Conservation (phyloP, 2,113 vertebrate species). For the Paramisgurnus dabryanus region DNA sequence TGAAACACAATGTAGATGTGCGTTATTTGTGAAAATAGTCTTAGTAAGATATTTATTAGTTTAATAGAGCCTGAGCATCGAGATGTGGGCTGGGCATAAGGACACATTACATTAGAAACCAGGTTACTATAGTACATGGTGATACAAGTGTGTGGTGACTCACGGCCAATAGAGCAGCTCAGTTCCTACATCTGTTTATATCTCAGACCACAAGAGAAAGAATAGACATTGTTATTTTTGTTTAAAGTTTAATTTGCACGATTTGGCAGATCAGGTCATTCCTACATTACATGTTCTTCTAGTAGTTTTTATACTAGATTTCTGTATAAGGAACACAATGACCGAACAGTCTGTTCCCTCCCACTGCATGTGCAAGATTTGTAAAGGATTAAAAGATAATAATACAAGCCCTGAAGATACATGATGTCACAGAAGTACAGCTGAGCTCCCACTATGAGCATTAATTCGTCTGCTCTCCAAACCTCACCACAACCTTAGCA, state of each 20-base stretch:
- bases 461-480: neutral
- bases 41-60: neutral
- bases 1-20: conserved; percentile 14
- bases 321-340: conserved; percentile 6
- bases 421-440: conserved; percentile 39
- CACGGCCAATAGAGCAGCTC: conserved; percentile 4
- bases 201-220: conserved; percentile 26
- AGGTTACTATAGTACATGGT: too few species aligned
- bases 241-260: conserved; percentile 11
- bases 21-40: neutral
- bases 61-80: too few species aligned
- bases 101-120: too few species aligned
- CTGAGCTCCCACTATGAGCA: conserved; percentile 26
- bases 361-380: conserved; percentile 7
- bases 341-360: conserved; percentile 22
- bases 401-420: conserved; percentile 25
- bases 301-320: conserved; percentile 13
- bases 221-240: neutral
- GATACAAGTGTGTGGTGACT: conserved; percentile 10
- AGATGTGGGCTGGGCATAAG: too few species aligned
- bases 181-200: conserved; percentile 24
- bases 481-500: neutral
- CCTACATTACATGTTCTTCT: conserved; percentile 21
- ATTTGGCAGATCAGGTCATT: conserved; percentile 4
- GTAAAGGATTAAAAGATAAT: conserved; percentile 36